These are phyloP conservation scores for Acleris holmiana DNA, from an alignment of 2,888 invertebrate species.

Conservation along the genomic window DNA sequence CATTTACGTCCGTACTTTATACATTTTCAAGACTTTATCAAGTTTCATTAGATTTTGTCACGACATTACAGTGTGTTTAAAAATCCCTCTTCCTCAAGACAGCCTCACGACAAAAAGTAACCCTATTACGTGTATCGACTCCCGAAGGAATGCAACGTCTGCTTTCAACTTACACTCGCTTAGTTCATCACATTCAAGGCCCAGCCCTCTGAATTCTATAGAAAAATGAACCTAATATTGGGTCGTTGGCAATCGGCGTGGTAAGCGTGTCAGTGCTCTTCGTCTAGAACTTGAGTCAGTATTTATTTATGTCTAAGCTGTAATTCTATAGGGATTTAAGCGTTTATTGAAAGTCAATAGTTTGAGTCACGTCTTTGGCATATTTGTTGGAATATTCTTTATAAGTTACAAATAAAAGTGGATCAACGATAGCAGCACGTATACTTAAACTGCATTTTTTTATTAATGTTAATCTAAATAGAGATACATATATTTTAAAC, in stretches of 20 bases:
- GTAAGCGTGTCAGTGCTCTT: slow-evolving; percentile 27
- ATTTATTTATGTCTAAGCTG: slow-evolving; percentile 15
- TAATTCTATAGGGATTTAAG: neutral
- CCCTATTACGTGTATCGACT: slow-evolving; percentile 32
- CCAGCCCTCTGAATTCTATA: no score
- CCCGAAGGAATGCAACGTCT: slow-evolving; percentile 29
- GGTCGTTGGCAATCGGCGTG: no score
- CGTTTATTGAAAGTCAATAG: neutral
- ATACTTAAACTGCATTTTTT: no score
- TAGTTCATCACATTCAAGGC: slow-evolving; percentile 11
- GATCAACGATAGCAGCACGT: no score
- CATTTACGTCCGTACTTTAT: no score
- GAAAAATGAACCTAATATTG: no score
- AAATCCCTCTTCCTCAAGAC: neutral
- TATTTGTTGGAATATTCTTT: no score
- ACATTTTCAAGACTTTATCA: no score
- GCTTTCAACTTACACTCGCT: slow-evolving; percentile 28
- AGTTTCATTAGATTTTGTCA: neutral
- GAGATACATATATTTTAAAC: no score
- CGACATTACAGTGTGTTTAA: neutral
- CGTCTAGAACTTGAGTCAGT: slow-evolving; percentile 25
- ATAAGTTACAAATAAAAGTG: no score
- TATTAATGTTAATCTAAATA: no score
- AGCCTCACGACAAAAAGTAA: slow-evolving; percentile 23
- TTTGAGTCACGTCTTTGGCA: neutral